These are phyloP conservation scores for Nyctibius bracteatus DNA, from an alignment of 2,113 vertebrate genomes.

Conservation along the genomic window DNA sequence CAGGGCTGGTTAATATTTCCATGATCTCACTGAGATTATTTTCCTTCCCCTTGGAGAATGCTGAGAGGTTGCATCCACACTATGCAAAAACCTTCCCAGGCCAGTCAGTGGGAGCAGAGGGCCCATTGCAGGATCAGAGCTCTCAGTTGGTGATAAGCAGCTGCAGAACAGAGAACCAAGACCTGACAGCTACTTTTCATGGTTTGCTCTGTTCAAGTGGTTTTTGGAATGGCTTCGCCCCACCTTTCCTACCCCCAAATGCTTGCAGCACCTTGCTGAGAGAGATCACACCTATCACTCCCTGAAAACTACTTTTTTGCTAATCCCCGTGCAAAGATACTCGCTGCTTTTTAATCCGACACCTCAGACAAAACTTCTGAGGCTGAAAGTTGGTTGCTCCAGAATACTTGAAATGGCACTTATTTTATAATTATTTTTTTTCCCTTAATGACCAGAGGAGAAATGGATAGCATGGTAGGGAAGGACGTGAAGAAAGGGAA, in stretches of 20 bases:
- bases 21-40: neutral
- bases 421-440: neutral
- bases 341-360: neutral
- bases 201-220: neutral
- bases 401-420: constrained; percentile 1
- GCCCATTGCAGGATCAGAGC: neutral
- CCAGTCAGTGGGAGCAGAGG: neutral
- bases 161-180: neutral
- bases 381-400: neutral
- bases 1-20: neutral
- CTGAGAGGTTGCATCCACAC: neutral
- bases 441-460: neutral
- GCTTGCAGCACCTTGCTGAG: constrained; percentile 1
- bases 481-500: neutral
- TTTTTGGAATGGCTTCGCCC: neutral
- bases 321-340: neutral
- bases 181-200: neutral
- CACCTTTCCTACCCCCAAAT: neutral
- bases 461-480: neutral
- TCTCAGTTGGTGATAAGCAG: neutral
- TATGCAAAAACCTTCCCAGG: neutral
- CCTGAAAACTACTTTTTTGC: neutral
- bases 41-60: neutral
- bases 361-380: neutral
- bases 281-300: neutral